These are phyloP conservation scores for Orgyia antiqua DNA, from an alignment of 2,888 invertebrate species.

Conservation along the genomic window DNA sequence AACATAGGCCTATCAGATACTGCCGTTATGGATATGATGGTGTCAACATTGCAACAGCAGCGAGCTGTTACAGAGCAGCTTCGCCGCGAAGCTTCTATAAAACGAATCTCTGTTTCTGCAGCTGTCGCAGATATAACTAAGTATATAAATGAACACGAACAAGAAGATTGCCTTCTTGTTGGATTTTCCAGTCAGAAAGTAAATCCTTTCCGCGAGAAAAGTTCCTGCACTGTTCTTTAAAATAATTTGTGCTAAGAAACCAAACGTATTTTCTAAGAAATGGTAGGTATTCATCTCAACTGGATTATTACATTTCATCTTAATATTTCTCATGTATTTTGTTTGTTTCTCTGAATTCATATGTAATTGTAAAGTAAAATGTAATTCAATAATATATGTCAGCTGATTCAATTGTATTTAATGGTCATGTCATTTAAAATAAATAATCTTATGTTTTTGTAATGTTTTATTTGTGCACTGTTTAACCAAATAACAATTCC, in stretches of 20 bases:
- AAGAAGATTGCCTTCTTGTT: conserved; percentile 94
- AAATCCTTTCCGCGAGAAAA: conserved; percentile 97
- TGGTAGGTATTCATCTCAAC: no score
- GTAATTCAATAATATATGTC: no score
- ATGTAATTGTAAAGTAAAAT: background rate
- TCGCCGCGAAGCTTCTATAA: conserved; percentile 92
- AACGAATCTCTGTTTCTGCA: conserved; percentile 90
- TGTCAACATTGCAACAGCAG: conserved; percentile 96
- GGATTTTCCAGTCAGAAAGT: conserved; percentile 97
- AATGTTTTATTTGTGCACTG: conserved; percentile 57
- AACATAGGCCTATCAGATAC: conserved; percentile 94
- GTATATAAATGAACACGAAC: conserved; percentile 92
- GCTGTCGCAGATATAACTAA: conserved; percentile 96
- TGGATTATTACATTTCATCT: no score
- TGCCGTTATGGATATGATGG: conserved; percentile 95
- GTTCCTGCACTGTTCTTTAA: conserved; percentile 91
- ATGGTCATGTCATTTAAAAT: conserved; percentile 11
- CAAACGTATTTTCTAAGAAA: no score
- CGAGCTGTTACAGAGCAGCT: conserved; percentile 95
- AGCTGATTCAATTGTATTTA: background rate
- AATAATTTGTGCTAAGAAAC: conserved; percentile 9
- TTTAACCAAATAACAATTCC: conserved; percentile 35
- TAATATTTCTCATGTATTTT: no score
- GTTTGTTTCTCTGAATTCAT: background rate
- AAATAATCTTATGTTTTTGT: conserved; percentile 25